Evolutionary conservation across 2,888 invertebrate genomes (phyloP).

Genomic region (Dryadula phaetusa): DNA sequence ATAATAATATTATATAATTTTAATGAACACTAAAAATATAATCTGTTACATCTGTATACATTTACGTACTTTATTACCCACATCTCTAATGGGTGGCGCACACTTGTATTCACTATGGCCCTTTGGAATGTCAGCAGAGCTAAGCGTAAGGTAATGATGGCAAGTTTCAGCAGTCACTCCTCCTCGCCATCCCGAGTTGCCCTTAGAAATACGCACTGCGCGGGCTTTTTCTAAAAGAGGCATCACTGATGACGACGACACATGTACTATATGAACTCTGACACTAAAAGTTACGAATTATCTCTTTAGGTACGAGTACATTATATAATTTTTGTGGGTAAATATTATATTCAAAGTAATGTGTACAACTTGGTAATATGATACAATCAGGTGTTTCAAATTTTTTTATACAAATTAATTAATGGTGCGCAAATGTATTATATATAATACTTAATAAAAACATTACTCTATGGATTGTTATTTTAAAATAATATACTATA

Average conservation of each 20-base stretch:
- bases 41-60: not conserved
- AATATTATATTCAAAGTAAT: not conserved
- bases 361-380: not conserved
- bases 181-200: slow-evolving; percentile 79
- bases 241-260: slow-evolving; percentile 86
- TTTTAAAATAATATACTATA: not conserved
- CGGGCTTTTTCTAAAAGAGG: slow-evolving; percentile 83
- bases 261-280: slow-evolving; percentile 87
- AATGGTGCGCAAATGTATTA: not conserved
- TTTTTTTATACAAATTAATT: not conserved
- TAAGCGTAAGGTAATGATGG: slow-evolving; percentile 87
- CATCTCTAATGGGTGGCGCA: slow-evolving; percentile 87
- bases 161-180: slow-evolving; percentile 89
- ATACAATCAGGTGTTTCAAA: not conserved
- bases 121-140: slow-evolving; percentile 86
- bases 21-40: not conserved
- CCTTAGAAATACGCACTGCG: slow-evolving; percentile 65
- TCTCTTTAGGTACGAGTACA: not conserved
- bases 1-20: not conserved
- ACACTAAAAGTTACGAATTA: slow-evolving; percentile 65
- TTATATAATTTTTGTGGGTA: not conserved
- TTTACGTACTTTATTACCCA: slow-evolving; percentile 85
- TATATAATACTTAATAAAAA: not conserved
- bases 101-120: slow-evolving; percentile 89
- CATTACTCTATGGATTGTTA: not conserved